Base-by-base conservation (phyloP, 2,113 vertebrate genomes). In the Cyprinodon brontotheroides region DNA sequence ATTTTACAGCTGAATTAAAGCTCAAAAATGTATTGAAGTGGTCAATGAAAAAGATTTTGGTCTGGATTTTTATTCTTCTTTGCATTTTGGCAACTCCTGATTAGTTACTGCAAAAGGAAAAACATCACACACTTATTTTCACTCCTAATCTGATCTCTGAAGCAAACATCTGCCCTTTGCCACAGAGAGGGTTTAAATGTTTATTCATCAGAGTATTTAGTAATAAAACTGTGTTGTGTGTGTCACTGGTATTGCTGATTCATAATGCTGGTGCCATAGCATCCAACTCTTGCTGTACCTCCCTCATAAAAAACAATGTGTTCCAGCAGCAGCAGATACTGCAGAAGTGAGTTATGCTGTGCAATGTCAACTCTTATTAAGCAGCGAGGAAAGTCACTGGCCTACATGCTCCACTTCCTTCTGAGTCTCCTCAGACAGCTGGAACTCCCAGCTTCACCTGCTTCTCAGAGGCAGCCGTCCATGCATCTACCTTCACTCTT, bases 391-490 rank as follows among this genome's bases (percentile, higher is more conserved):
- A 38, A 64, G 62, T 64, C 62, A 17, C 62, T 57, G 62, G 62
- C 62, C 15, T 64, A 14, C 37, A 64, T 64, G 62, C 38, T 64
- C 62, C 62, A 64, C 37, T 64, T 40, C 60, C 36, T 41, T 40
- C 43, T 7, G 65, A 11, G 41, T 8, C 41, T 47, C 38, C 15
- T 65, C 12, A 14, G 65, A 48, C 41, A 66, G n/a, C 12, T 45
- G 65, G n/a, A 48, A 14, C 41, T 66, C n/a, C 65, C 65, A 7
- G 63, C 14, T 41, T 65, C 39, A 65, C 63, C 63, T 41, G 63
- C 38, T 11, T 39, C 20, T 10, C 3, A n/a, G 50, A 57, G 17
- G 50, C 50, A 20, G 17, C 50, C 7, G 50, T 53, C 14, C 50
- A 6, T 57, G 50, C 50, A n/a, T 57, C 20, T 8, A 20, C 5